phyloP scores from a whole-genome alignment of 2,888 invertebrate species.

The Perizoma affinitatum region DNA sequence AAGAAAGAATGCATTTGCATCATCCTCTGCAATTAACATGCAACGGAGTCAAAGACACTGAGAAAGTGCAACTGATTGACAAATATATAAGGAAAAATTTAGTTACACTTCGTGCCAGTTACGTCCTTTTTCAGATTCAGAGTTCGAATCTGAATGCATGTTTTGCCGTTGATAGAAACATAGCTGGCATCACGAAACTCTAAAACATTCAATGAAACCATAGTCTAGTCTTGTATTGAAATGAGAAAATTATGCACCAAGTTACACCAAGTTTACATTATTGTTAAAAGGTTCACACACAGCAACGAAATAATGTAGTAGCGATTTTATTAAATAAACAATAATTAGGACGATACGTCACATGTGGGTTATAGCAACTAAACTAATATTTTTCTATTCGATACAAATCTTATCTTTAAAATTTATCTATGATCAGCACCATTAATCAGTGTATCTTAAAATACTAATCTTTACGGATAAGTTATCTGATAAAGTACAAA shows the following conservation, averaged over 20 bases:
- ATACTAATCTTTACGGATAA: background rate
- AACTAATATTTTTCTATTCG: constrained; percentile 12
- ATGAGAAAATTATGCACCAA: background rate
- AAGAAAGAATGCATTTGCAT: constrained; percentile 6
- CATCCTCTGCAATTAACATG: constrained; percentile 27
- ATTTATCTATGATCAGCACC: constrained; percentile 12
- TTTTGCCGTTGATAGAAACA: constrained; percentile 56
- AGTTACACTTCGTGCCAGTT: constrained; percentile 66
- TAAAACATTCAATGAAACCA: constrained; percentile 35
- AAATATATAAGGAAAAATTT: constrained; percentile 46
- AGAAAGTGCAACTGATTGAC: constrained; percentile 27
- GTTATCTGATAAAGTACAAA: no score
- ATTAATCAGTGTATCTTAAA: constrained; percentile 2
- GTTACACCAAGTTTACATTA: background rate
- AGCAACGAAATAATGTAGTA: background rate
- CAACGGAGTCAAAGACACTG: constrained; percentile 23
- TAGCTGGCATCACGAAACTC: constrained; percentile 55
- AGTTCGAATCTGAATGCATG: constrained; percentile 65
- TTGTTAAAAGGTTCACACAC: constrained; percentile 9
- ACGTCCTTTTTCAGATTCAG: constrained; percentile 63
- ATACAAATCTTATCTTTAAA: constrained; percentile 16
- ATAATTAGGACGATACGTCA: constrained; percentile 1
- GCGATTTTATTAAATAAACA: background rate
- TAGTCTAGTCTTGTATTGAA: constrained; percentile 13
- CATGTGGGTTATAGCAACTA: constrained; percentile 2